A percentile compares a stretch with the other conserved stretches of the same genome.
Evolutionary conservation across 2,797 vertebrate genomes (phyloP).

Genomic region (Denticeps clupeoides): DNA sequence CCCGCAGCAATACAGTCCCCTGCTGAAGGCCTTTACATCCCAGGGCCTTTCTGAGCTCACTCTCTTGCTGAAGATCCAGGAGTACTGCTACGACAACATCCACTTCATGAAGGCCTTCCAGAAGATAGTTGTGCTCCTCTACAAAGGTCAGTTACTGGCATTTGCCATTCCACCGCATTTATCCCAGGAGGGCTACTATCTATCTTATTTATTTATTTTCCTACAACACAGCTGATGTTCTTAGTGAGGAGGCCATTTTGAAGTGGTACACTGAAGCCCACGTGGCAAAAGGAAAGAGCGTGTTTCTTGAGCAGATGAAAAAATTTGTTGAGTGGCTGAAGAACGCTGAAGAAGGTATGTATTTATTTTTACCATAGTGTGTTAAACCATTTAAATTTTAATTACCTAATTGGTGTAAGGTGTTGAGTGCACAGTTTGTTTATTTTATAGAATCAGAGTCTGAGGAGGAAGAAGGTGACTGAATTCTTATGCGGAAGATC

Average conservation of each 20-base stretch:
- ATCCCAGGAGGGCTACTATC: not conserved
- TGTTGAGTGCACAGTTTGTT: not conserved
- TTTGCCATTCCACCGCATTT: not conserved
- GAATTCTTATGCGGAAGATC: slow-evolving; percentile 20
- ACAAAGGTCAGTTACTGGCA: slow-evolving; percentile 70
- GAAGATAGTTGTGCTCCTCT: slow-evolving; percentile 97
- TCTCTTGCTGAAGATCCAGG: slow-evolving; percentile 91
- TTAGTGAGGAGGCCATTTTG: slow-evolving; percentile 92
- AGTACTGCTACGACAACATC: slow-evolving; percentile 98
- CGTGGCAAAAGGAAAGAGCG: slow-evolving; percentile 82
- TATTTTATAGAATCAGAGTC: slow-evolving; percentile 86
- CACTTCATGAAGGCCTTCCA: slow-evolving; percentile 98
- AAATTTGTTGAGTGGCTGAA: slow-evolving; percentile 97
- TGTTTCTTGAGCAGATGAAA: slow-evolving; percentile 97
- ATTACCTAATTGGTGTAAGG: not conserved
- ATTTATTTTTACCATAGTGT: no score
- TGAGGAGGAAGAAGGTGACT: slow-evolving; percentile 91
- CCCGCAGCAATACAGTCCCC: slow-evolving; percentile 86
- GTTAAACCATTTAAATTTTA: not conserved
- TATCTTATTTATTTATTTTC: not conserved
- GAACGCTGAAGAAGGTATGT: slow-evolving; percentile 94
- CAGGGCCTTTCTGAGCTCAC: slow-evolving; percentile 91
- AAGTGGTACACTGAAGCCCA: slow-evolving; percentile 93
- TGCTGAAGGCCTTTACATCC: slow-evolving; percentile 90
- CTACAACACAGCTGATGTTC: slow-evolving; percentile 76